Evolutionary conservation across 2,888 invertebrate genomes (phyloP), one percentile per base, ranked within the genome.

Genomic region (Meteorus colon): DNA sequence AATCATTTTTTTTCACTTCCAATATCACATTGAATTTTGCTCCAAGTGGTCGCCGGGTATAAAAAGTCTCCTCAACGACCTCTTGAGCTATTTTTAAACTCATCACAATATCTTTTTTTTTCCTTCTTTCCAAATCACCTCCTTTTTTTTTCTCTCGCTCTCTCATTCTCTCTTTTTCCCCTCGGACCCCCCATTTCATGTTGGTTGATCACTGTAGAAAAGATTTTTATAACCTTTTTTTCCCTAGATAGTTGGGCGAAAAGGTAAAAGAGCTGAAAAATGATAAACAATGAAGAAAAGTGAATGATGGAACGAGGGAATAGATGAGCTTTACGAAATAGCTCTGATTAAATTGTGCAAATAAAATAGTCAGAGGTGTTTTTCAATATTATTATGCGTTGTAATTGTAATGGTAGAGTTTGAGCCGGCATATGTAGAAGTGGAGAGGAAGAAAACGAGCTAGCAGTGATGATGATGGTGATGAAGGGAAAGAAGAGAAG

Each of bases 11-110:
- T 55, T 55, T 55, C 6, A 19, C 55, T 55, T 6, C 4, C 24
- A 19, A 55, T 55, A 55, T 55, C 55, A 55, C 55, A 55, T 55
- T 8, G 10, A 34, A 10, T 65, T 65, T 65, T 37, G 65, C 19
- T 24, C 19, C n/a, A 24, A 55, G 55, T 55, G 55, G 37, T 37
- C 37, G 31, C 12, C 37, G 19, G 37, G 65, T 55, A 55, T 55
- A 55, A 55, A 55, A 55, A 55, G 37, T 65, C 34, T 37, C 37
- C 34, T 65, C 65, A 19, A 34, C 34, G 65, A 65, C 65, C 65
- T 37, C 65, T 37, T 37, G 65, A 37, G 37, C 65, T 65, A 65
- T 65, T 65, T 65, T 37, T 65, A 65, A 12, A 65, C 65, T 19
- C 34, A 65, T 55, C 55, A 19, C 19, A 55, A 55, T 65, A 8